Conservation (phyloP, 2,113 vertebrate genomes). For the Sebastes schlegelii region DNA sequence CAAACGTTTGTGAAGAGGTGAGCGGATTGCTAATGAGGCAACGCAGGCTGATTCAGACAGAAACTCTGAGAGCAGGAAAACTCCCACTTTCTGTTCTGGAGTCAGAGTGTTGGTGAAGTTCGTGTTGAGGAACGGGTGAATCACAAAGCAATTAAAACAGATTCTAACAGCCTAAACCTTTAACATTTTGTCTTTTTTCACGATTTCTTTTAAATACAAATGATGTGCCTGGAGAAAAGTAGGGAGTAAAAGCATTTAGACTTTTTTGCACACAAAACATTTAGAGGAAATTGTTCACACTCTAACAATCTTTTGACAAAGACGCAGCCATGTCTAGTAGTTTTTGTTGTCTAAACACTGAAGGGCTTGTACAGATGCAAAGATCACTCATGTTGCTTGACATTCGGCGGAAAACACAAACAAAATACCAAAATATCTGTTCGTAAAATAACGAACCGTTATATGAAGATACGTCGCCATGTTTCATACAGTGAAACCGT, state of each 20-base stretch:
- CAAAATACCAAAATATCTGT: background rate
- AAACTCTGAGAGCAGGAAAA: constrained; percentile 25
- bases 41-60: constrained; percentile 26
- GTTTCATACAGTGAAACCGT: constrained; percentile 1
- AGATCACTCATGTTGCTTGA: no score
- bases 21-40: constrained; percentile 65
- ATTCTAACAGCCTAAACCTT: constrained; percentile 38
- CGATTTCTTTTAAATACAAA: constrained; percentile 2
- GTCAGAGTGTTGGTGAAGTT: constrained; percentile 26
- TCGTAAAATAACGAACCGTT: background rate
- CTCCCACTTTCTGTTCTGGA: constrained; percentile 8
- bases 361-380: no score
- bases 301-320: background rate
- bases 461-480: background rate
- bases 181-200: constrained; percentile 15
- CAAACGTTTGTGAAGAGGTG: constrained; percentile 49
- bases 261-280: background rate
- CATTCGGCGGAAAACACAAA: no score
- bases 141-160: constrained; percentile 36
- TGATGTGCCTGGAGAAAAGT: background rate
- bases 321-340: no score
- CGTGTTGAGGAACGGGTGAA: constrained; percentile 36
- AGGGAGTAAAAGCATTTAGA: background rate
- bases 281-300: background rate
- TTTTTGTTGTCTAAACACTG: no score